A percentile compares a stretch with the other conserved stretches of the same genome.
Conservation (phyloP, 2,797 vertebrate species). For the Lepilemur ruficaudatus region DNA sequence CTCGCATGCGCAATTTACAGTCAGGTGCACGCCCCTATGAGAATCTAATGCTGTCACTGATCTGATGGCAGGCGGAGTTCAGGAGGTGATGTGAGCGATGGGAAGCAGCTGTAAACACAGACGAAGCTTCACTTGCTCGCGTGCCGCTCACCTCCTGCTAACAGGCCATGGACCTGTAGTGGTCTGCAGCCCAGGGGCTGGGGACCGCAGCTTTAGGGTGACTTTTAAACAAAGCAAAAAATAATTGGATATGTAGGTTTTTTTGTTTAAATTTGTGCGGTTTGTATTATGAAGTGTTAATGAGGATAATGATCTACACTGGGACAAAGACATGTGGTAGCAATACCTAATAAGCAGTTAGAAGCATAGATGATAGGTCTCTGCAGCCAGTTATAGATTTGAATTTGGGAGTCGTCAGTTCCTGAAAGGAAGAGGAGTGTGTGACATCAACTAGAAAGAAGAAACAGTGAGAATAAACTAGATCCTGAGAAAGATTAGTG, state of each 20-base stretch:
- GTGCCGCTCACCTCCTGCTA: no score
- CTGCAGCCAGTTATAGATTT: not conserved
- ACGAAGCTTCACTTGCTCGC: no score
- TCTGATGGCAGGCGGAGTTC: no score
- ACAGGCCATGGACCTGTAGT: no score
- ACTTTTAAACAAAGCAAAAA: not conserved
- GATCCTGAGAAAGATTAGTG: not conserved
- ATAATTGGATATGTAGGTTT: not conserved
- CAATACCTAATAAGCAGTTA: not conserved
- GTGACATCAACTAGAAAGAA: not conserved
- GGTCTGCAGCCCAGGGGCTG: no score
- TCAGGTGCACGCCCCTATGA: no score
- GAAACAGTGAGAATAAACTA: not conserved
- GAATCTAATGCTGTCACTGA: no score
- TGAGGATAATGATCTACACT: not conserved
- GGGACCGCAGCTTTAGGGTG: not conserved
- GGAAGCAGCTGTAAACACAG: no score
- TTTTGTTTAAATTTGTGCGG: not conserved
- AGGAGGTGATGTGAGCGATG: no score
- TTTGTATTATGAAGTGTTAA: not conserved
- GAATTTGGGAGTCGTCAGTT: not conserved
- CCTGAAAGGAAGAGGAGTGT: not conserved
- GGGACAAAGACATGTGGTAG: not conserved
- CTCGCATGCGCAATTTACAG: no score
- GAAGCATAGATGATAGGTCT: not conserved